Base-by-base conservation (phyloP, 2,113 vertebrate species). In the Brachyistius frenatus region DNA sequence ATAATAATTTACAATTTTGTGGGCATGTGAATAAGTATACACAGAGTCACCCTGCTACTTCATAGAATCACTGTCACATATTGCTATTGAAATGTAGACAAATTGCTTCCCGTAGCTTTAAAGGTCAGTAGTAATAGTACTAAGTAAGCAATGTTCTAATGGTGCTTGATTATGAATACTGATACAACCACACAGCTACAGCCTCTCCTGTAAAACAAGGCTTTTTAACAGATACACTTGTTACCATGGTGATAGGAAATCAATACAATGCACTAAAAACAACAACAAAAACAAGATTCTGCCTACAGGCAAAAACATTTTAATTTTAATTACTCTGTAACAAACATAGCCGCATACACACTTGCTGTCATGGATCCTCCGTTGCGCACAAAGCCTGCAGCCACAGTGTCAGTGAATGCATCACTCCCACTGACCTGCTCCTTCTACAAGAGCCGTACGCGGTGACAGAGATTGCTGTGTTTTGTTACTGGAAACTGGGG, bases 211-310 rank as follows among this genome's bases (percentile, higher is more conserved):
- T 76, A 80, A 84, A 81, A 84, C 74, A 72, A 64, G 50, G 32
- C 9, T 66, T 79, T 86, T 83, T 76, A 83, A 88, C 46, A 58
- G 66, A 90, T 80, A 85, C 66, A 76, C 66, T 77, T 76, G 67
- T 86, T 86, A 85, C 77, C 41, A 50, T 16, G 23, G 46, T 10
- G 76, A 89, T 35, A 31, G 52, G 52, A 86, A 88, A 86, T 89
- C 88, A 78, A 88, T 92, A 53, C 50, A 33, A 54, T 23, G 15
- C 33, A 53, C 10, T 11, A 44, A 2, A 41, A 60, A 79, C 75
- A 61, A 47, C 71, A 39, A 11, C 31, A 64, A 78, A 58, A 52
- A 46, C 13, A 52, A 11, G 16, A 68, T 69, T 85, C 44, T 33
- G 64, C 78, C 75, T 53, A 58, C 49, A 80, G 81, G 71, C 47